Percentiles rank a stretch among this genome's conserved stretches.
Conservation (phyloP, 2,797 vertebrate species). For the Lepidocolaptes lacrymiger region DNA sequence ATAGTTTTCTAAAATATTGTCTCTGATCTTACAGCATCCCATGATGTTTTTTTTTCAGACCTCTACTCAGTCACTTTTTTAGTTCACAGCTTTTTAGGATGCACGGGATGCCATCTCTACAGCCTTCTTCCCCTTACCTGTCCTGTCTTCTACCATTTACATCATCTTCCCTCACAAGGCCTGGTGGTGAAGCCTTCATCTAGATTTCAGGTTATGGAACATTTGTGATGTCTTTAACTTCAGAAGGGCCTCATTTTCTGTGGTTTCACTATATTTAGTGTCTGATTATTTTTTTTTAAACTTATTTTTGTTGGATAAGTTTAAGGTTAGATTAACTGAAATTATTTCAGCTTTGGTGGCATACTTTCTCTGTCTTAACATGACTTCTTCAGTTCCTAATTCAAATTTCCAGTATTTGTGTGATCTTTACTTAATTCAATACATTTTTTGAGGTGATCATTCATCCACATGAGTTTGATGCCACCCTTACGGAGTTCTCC, state of each 20-base stretch:
- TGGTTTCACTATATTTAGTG: not conserved
- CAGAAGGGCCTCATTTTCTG: not conserved
- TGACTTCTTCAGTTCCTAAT: not conserved
- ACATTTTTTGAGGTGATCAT: not conserved
- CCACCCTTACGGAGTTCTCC: not conserved
- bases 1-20: not conserved
- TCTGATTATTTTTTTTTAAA: not conserved
- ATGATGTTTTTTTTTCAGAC: not conserved
- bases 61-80: not conserved
- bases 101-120: not conserved
- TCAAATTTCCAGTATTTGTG: not conserved
- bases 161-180: not conserved
- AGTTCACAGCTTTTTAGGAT: not conserved
- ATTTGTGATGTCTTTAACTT: not conserved
- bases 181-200: not conserved
- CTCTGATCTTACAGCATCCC: not conserved
- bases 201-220: not conserved
- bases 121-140: not conserved
- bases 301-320: not conserved
- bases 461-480: not conserved
- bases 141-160: not conserved
- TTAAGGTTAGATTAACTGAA: not conserved
- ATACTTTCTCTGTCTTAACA: not conserved
- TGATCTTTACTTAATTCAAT: not conserved
- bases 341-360: not conserved